Base-by-base conservation (phyloP, 2,888 invertebrate genomes). In the Thera obeliscata region DNA sequence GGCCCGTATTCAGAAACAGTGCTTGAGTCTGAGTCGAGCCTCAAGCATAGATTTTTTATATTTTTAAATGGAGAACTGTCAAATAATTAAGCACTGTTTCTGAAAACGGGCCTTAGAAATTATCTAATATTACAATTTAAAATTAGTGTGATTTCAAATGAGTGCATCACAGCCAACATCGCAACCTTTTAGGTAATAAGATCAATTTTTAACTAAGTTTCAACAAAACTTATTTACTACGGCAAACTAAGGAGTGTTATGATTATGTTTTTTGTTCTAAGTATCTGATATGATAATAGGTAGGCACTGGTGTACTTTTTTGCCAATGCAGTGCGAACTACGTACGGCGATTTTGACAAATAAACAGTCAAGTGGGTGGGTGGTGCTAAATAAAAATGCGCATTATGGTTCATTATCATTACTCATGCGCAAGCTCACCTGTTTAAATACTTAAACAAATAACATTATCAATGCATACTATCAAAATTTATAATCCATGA, bases 101-200 rank as follows among this genome's bases (percentile, higher is more conserved):
- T 22, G 22, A 22, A 22, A 22, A 22, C 22, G 22, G 6, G 38
- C 6, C 38, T 38, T 38, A 38, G 38, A 38, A 38, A 38, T 38
- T 35, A 35, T 35, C 22, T 22, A 9, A 6, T 3, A 59, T 36
- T 48, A 36, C 33, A 50, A 50, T 7, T 56, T 38, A 50, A 56
- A 55, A 41, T 35, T 36, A 63, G 38, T 63, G 56, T 56, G 63
- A 56, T 56, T 63, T 50, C 35, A 57, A 49, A 57, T 63, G 41
- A 50, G 57, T 64, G 55, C 61, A 57, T 56, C 57, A 64, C 64
- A 64, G 64, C 57, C 64, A 57, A 64, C 52, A 43, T 9, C 41
- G n/a, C 22, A 43, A 22, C 41, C 49, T 58, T 49, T n/a, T 12
- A 35, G 2, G 48, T 36, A 46, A 7, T 46, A 2, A 36, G 36